These are phyloP conservation scores for Epinephelus cyanopodus DNA, from an alignment of 2,113 vertebrate genomes.

Conservation along the genomic window DNA sequence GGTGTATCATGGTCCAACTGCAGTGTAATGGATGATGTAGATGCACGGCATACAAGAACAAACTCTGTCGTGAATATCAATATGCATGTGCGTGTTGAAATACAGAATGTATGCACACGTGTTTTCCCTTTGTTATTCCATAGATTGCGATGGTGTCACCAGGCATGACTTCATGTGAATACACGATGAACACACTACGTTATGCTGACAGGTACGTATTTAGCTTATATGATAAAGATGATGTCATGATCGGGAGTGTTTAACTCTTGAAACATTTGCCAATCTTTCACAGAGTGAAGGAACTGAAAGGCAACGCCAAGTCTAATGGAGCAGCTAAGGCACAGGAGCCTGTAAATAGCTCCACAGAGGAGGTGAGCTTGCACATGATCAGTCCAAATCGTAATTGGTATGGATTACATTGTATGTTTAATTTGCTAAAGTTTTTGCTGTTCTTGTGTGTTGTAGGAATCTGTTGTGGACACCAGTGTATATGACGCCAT, in stretches of 20 bases:
- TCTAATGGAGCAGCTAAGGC: slow-evolving; percentile 28
- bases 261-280: background rate
- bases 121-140: slow-evolving; percentile 13
- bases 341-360: slow-evolving; percentile 57
- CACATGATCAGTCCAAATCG: background rate
- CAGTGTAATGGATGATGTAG: background rate
- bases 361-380: slow-evolving; percentile 77
- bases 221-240: background rate
- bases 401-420: background rate
- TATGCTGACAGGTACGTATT: slow-evolving; percentile 95
- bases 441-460: background rate
- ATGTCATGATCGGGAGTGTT: background rate
- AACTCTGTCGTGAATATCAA: background rate
- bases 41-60: background rate
- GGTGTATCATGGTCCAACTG: background rate
- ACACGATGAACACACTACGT: slow-evolving; percentile 96
- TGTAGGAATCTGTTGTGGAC: slow-evolving; percentile 72
- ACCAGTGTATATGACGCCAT: slow-evolving; percentile 73
- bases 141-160: slow-evolving; percentile 99
- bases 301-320: slow-evolving; percentile 76
- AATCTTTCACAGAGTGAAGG: slow-evolving; percentile 79
- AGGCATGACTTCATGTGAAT: slow-evolving; percentile 94
- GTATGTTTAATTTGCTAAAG: background rate
- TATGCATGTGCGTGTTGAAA: background rate
- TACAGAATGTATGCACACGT: background rate